Evolutionary conservation across 2,888 invertebrate genomes (phyloP).

Genomic region (Nomada lathburiana): DNA sequence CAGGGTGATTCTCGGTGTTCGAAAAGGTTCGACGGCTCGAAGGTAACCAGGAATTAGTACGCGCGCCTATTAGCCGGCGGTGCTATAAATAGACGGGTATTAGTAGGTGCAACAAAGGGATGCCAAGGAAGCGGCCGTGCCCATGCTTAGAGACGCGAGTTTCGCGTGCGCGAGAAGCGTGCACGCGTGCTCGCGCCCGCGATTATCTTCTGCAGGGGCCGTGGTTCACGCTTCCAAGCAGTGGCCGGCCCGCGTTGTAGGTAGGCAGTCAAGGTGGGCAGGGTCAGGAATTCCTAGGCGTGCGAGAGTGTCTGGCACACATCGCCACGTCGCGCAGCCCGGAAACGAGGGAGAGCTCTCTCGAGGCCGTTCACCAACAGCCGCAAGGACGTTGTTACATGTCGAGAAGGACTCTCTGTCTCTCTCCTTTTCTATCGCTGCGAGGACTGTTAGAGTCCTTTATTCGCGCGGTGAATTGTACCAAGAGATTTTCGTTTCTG

Average conservation of each 20-base stretch:
- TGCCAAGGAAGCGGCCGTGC: slow-evolving; percentile 71
- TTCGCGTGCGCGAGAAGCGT: slow-evolving; percentile 61
- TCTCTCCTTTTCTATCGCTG: background rate
- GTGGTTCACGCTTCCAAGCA: slow-evolving; percentile 65
- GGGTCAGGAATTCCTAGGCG: slow-evolving; percentile 81
- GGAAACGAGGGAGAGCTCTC: slow-evolving; percentile 75
- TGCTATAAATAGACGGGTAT: slow-evolving; percentile 70
- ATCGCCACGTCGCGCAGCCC: slow-evolving; percentile 73
- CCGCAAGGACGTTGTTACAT: slow-evolving; percentile 76
- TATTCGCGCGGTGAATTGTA: background rate
- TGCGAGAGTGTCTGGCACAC: slow-evolving; percentile 76
- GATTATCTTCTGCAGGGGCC: slow-evolving; percentile 68
- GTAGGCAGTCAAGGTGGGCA: slow-evolving; percentile 77
- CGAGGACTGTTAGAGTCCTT: slow-evolving; percentile 7
- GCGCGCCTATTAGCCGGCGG: slow-evolving; percentile 56
- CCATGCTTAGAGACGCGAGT: slow-evolving; percentile 62
- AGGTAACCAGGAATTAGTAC: slow-evolving; percentile 47
- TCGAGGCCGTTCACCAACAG: slow-evolving; percentile 79
- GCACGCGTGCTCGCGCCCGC: slow-evolving; percentile 69
- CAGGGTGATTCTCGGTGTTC: background rate
- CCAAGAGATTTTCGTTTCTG: background rate
- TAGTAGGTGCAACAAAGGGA: slow-evolving; percentile 75
- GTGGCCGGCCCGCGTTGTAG: slow-evolving; percentile 58
- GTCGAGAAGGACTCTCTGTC: slow-evolving; percentile 53
- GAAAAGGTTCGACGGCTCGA: slow-evolving; percentile 13